Base-by-base conservation (phyloP, 2,113 vertebrate genomes). In the Lucifuga dentata region DNA sequence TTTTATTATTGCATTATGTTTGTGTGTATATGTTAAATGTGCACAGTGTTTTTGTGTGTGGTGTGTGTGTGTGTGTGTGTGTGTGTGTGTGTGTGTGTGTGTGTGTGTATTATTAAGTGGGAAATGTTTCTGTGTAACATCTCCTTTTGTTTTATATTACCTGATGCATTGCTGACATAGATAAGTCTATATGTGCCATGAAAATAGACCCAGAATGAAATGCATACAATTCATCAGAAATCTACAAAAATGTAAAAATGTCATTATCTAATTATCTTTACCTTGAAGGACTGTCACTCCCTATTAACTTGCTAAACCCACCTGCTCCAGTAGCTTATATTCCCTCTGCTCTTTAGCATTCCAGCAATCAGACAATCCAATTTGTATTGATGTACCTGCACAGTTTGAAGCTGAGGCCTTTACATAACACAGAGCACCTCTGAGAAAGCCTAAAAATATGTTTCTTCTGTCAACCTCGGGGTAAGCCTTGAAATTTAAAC, bases 391-490 rank as follows among this genome's bases (percentile, higher is more conserved):
- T 70, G 62, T 49, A 56, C 55, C 29, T 60, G 23, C 32, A 66
- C 43, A 39, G 36, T 71, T 69, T 50, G 39, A 79, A 9, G 53
- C 44, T 49, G 23, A 70, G 36, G 49, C 23, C 26, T 73, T 82
- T 80, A 80, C 23, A 9, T 81, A 87, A 85, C 73, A 41, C 43
- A 7, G 35, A 49, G 50, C 64, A 57, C 56, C 51, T 68, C 48
- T 38, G 38, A 58, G 26, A 20, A 13, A 68, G 38, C 60, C 75
- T 80, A 79, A 80, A 86, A 74, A 83, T 76, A 70, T 19, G 40
- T 55, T 38, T 19, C 16, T 21, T 33, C 43, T 5, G 5, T 29
- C 33, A 68, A 35, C 68, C 71, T 60, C 9, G 2, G 21, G 41
- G 23, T 56, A 73, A 74, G 55, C 61, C 62, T 59, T 53, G 59